These are phyloP conservation scores for Gymnodraco acuticeps DNA, from an alignment of 2,797 vertebrate species.

Conservation along the genomic window DNA sequence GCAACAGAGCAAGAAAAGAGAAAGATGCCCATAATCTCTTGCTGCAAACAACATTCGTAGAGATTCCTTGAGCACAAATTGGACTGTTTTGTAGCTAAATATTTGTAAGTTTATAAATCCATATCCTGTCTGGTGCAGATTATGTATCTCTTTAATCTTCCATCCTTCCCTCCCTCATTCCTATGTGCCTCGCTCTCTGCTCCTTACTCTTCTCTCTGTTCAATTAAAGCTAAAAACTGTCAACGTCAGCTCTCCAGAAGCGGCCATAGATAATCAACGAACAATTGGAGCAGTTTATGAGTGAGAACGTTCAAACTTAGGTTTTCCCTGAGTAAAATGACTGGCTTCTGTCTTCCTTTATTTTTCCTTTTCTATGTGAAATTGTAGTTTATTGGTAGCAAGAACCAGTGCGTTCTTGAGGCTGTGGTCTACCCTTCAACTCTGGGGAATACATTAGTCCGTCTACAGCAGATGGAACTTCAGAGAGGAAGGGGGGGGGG, in stretches of 20 bases:
- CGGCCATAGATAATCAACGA: constrained; percentile 47
- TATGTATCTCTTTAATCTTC: constrained; percentile 5
- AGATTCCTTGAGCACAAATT: neutral
- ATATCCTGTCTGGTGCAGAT: constrained; percentile 5
- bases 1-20: neutral
- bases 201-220: neutral
- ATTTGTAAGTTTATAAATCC: neutral
- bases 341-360: constrained; percentile 29
- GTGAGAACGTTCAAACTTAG: constrained; percentile 43
- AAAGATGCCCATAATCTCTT: neutral
- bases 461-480: constrained; percentile 78
- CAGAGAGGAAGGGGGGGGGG: constrained; percentile 52
- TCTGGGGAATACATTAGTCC: constrained; percentile 85
- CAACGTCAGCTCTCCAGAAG: constrained; percentile 23
- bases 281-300: constrained; percentile 51
- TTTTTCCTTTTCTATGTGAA: constrained; percentile 53
- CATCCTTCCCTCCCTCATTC: constrained; percentile 8
- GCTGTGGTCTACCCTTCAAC: constrained; percentile 71
- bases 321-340: constrained; percentile 32
- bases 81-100: neutral
- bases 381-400: constrained; percentile 73
- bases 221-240: constrained; percentile 29
- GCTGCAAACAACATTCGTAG: neutral
- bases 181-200: neutral
- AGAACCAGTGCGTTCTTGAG: constrained; percentile 53